Base-by-base conservation (phyloP, 2,888 invertebrate species). In the Athalia rosae region DNA sequence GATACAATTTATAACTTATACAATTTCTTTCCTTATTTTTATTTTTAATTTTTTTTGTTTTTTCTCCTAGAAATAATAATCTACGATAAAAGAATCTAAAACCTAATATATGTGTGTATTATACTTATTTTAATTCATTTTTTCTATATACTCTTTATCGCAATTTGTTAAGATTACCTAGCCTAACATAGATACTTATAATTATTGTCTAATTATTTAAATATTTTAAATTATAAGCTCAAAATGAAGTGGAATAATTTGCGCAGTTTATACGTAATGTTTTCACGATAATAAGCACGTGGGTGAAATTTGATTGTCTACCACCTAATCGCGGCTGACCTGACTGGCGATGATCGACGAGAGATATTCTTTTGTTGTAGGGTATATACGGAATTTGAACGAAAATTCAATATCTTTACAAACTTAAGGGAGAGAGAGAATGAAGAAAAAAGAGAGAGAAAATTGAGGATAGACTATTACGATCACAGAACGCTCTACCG, bases 121-220 rank as follows among this genome's bases (percentile, higher is more conserved):
- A 43, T 62, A 6, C 62, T 43, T 62, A 43, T 43, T 62, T 28
- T 62, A 43, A 48, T 15, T 8, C 48, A 47, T 47, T 4, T 64
- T 47, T 7, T 59, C 63, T 11, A 47, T 50, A 11, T 63, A 11
- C 43, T 48, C 15, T 7, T 53, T 53, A 53, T 43, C 13, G 66
- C n/a, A 48, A 66, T 66, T 66, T 66, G 48, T 48, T 66, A 66
- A 47, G 48, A 41, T 66, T 13, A 66, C 66, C 66, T 66, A 66
- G 48, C 66, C 66, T 66, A 69, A 28, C 69, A 69, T 69, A n/a
- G 69, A 69, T 69, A 48, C 66, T 66, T 66, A 66, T 66, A 48
- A 13, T 66, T 66, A 69, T 69, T 69, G 69, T 69, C 69, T 69
- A 69, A 56, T 56, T 69, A n/a, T 41, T 69, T 28, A 28, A 28